Evolutionary conservation across 2,113 vertebrate genomes (phyloP).

Genomic region (Gambusia holbrooki): DNA sequence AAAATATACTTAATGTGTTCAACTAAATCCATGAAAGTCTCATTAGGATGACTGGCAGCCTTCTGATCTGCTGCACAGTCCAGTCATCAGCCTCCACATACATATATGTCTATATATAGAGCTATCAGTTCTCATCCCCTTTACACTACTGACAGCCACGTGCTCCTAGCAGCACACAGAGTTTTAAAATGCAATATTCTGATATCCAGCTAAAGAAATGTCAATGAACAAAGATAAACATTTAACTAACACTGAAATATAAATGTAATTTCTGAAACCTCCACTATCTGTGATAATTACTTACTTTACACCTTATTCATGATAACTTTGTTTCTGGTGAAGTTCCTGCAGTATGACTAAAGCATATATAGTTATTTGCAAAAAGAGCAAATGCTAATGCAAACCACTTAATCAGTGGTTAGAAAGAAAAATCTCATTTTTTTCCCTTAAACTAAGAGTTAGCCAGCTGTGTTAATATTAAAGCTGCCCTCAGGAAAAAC

Average conservation of each 20-base stretch:
- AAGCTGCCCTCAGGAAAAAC: constrained; percentile 32
- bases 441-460: background rate
- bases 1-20: background rate
- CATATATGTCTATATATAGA: constrained; percentile 75
- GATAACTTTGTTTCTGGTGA: background rate
- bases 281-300: background rate
- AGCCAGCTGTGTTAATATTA: constrained; percentile 27
- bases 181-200: constrained; percentile 24
- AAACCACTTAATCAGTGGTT: constrained; percentile 32
- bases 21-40: background rate
- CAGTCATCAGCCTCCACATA: constrained; percentile 55
- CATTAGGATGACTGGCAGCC: constrained; percentile 25
- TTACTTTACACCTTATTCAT: background rate
- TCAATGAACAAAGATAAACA: constrained; percentile 17
- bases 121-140: constrained; percentile 65
- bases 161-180: constrained; percentile 47
- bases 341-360: background rate
- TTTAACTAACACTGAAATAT: constrained; percentile 3
- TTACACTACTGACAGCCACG: constrained; percentile 62
- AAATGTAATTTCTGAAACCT: background rate
- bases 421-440: constrained; percentile 10
- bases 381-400: background rate
- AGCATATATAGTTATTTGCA: background rate
- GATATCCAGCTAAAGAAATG: constrained; percentile 47
- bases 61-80: constrained; percentile 12